These are phyloP conservation scores for Rhinogobius similis DNA, from an alignment of 2,113 vertebrate genomes.

Conservation along the genomic window DNA sequence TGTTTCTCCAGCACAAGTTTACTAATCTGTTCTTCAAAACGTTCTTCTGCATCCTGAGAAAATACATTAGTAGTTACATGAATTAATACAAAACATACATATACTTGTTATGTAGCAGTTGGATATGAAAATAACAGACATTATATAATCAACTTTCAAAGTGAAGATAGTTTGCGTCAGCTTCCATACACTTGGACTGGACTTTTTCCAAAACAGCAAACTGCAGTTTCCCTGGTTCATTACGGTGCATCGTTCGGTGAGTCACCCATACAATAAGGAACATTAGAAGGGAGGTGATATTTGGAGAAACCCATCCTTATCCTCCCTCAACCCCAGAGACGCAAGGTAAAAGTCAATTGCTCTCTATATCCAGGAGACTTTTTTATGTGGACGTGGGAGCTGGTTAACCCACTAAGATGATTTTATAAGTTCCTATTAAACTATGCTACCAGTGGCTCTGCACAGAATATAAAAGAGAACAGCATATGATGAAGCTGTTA, in stretches of 20 bases:
- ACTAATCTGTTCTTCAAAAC: slow-evolving; percentile 87
- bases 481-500: slow-evolving; percentile 69
- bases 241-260: slow-evolving; percentile 43
- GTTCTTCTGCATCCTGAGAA: slow-evolving; percentile 83
- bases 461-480: slow-evolving; percentile 48
- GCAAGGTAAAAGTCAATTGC: slow-evolving; percentile 80
- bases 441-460: slow-evolving; percentile 65
- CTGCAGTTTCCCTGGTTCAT: slow-evolving; percentile 41
- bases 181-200: slow-evolving; percentile 10
- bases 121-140: too few relatives aligned
- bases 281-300: slow-evolving; percentile 76
- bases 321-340: slow-evolving; percentile 72
- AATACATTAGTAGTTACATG: not conserved
- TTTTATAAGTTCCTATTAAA: slow-evolving; percentile 81
- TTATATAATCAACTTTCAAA: too few relatives aligned
- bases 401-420: slow-evolving; percentile 62
- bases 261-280: slow-evolving; percentile 43
- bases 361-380: slow-evolving; percentile 72
- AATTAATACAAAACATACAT: not conserved
- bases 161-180: not conserved
- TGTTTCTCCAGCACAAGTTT: slow-evolving; percentile 89
- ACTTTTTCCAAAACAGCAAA: slow-evolving; percentile 39
- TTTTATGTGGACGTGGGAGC: slow-evolving; percentile 80
- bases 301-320: slow-evolving; percentile 75
- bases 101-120: too few relatives aligned